Percentiles rank a stretch among this genome's conserved stretches.
These are phyloP conservation scores for Eleginops maclovinus DNA, from an alignment of 2,113 vertebrate genomes.

Conservation along the genomic window DNA sequence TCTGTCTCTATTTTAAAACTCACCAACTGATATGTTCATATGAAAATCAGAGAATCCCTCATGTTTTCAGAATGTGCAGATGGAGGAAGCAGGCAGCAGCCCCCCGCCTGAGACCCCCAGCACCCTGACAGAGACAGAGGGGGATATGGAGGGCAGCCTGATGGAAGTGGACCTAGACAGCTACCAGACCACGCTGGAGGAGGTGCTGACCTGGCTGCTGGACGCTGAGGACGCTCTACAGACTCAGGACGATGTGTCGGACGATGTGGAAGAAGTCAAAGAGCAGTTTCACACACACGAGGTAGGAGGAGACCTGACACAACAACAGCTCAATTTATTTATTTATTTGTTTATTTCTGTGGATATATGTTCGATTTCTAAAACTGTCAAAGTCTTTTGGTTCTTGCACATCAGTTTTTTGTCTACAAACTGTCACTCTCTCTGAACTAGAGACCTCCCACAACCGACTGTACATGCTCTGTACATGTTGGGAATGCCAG, in stretches of 20 bases:
- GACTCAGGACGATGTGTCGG: slow-evolving; percentile 93
- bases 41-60: slow-evolving; percentile 2
- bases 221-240: slow-evolving; percentile 93
- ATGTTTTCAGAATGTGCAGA: slow-evolving; percentile 65
- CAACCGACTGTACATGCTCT: slow-evolving; percentile 62
- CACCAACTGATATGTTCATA: slow-evolving; percentile 35
- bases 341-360: not conserved
- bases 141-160: slow-evolving; percentile 86
- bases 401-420: not conserved
- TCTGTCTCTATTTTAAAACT: slow-evolving; percentile 62
- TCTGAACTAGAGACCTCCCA: slow-evolving; percentile 32
- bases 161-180: slow-evolving; percentile 91
- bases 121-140: slow-evolving; percentile 86
- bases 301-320: slow-evolving; percentile 76
- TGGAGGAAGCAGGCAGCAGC: slow-evolving; percentile 75
- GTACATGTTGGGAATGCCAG: slow-evolving; percentile 80
- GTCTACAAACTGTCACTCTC: slow-evolving; percentile 15
- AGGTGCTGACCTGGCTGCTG: slow-evolving; percentile 97
- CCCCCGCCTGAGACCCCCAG: slow-evolving; percentile 85
- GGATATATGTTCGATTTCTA: not conserved
- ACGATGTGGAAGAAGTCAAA: slow-evolving; percentile 97
- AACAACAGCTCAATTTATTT: not conserved
- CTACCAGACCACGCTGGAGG: slow-evolving; percentile 95
- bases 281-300: slow-evolving; percentile 97
- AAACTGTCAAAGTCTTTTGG: not conserved